Percentiles rank a stretch among this genome's conserved stretches.
Evolutionary conservation across 2,113 vertebrate species (phyloP).

Genomic region (Salvelinus alpinus): DNA sequence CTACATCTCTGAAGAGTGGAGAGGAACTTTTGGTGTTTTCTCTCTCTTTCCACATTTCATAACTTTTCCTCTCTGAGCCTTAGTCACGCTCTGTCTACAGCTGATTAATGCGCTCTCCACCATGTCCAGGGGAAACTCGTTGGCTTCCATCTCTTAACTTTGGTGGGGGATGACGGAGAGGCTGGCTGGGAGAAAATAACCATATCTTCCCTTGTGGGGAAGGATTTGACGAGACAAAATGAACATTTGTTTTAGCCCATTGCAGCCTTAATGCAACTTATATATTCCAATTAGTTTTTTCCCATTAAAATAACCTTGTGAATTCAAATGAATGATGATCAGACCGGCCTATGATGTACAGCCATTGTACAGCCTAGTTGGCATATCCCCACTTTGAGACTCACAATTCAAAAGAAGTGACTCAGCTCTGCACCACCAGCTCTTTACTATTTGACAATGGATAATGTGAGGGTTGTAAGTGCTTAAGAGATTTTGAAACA

Average conservation of each 20-base stretch:
- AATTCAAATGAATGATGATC: no score
- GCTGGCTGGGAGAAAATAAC: conserved; percentile 3
- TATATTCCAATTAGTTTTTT: no score
- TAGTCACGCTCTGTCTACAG: conserved; percentile 61
- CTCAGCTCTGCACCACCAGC: background rate
- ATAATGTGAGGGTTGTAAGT: background rate
- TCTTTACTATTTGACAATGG: background rate
- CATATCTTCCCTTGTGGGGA: background rate
- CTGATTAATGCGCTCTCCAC: conserved; percentile 62
- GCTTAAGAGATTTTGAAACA: background rate
- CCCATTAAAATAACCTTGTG: no score
- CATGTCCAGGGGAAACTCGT: conserved; percentile 45
- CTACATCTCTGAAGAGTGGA: conserved; percentile 52
- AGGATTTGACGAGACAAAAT: background rate
- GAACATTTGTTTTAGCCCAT: background rate
- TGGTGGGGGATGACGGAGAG: conserved; percentile 27
- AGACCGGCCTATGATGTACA: background rate
- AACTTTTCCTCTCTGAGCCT: conserved; percentile 35
- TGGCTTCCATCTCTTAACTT: conserved; percentile 47
- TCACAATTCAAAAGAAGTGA: background rate
- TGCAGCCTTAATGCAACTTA: no score
- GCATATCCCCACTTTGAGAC: background rate
- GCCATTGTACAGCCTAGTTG: background rate
- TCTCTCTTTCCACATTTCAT: conserved; percentile 27
- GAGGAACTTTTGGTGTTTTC: conserved; percentile 47